Evolutionary conservation across 2,797 vertebrate species (phyloP).

Genomic region (Ptychobarbus kaznakovi): DNA sequence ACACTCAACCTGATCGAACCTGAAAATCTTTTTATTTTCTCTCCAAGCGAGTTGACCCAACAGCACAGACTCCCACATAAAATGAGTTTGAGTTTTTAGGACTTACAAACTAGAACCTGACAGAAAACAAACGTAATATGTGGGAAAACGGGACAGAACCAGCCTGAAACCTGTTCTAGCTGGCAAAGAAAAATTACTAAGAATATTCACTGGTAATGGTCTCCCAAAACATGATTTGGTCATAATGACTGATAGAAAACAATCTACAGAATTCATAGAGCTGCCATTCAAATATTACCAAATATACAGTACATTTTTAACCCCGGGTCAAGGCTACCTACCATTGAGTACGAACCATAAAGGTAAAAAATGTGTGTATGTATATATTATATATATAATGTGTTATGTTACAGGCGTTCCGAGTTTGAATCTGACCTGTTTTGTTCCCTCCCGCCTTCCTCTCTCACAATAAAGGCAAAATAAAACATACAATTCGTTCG

Average conservation of each 20-base stretch:
- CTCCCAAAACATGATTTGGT: not conserved
- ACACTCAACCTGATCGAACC: not conserved
- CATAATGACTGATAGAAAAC: not conserved
- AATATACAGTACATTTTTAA: not conserved
- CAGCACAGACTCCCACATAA: not conserved
- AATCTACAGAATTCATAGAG: not conserved
- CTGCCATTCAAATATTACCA: not conserved
- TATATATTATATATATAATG: too few relatives aligned
- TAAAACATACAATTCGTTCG: not conserved
- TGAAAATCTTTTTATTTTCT: slow-evolving; percentile 11
- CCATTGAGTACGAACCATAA: too few relatives aligned
- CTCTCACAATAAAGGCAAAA: too few relatives aligned
- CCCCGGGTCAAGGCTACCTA: not conserved
- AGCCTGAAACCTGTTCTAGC: not conserved
- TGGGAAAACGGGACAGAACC: not conserved
- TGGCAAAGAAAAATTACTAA: too few relatives aligned
- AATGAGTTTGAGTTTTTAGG: not conserved
- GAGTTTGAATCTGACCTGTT: too few relatives aligned
- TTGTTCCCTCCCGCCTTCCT: too few relatives aligned
- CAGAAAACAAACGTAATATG: not conserved
- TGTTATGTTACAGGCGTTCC: too few relatives aligned
- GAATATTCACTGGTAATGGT: not conserved
- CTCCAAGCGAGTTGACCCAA: not conserved
- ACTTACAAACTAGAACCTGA: not conserved
- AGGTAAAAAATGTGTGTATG: too few relatives aligned